These are phyloP conservation scores for Diaprepes abbreviatus DNA, from an alignment of 2,888 invertebrate species.

Conservation along the genomic window DNA sequence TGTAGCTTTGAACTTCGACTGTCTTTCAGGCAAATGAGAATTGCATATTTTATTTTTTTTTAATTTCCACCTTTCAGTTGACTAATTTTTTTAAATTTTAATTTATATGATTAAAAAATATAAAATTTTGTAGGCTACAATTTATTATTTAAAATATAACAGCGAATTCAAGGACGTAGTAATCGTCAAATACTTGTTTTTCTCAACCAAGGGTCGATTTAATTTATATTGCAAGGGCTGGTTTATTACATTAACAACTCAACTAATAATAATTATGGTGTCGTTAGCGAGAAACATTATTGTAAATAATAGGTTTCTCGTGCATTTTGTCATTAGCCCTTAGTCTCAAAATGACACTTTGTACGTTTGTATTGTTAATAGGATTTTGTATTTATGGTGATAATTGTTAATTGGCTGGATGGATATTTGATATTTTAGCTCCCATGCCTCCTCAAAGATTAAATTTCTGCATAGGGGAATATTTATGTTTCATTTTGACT, in stretches of 20 bases:
- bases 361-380: slow-evolving; percentile 31
- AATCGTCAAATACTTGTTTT: slow-evolving; percentile 5
- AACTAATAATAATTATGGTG: slow-evolving; percentile 68
- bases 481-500: slow-evolving; percentile 9
- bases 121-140: no score
- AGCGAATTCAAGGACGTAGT: slow-evolving; percentile 13
- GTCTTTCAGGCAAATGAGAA: no score
- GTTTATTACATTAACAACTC: slow-evolving; percentile 68
- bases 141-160: no score
- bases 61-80: no score
- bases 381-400: slow-evolving; percentile 24
- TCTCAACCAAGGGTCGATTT: slow-evolving; percentile 16
- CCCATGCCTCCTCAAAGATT: background rate
- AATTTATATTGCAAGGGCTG: slow-evolving; percentile 55
- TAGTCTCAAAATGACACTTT: slow-evolving; percentile 31
- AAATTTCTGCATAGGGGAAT: background rate
- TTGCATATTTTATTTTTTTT: no score
- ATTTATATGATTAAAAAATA: no score
- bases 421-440: slow-evolving; percentile 27
- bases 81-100: no score
- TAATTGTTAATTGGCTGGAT: slow-evolving; percentile 33
- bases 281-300: slow-evolving; percentile 60
- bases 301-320: slow-evolving; percentile 43
- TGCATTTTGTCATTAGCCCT: slow-evolving; percentile 24
- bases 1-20: no score